These are phyloP conservation scores for Liolophura sinensis DNA, from an alignment of 1,140 invertebrate species.

Conservation along the genomic window DNA sequence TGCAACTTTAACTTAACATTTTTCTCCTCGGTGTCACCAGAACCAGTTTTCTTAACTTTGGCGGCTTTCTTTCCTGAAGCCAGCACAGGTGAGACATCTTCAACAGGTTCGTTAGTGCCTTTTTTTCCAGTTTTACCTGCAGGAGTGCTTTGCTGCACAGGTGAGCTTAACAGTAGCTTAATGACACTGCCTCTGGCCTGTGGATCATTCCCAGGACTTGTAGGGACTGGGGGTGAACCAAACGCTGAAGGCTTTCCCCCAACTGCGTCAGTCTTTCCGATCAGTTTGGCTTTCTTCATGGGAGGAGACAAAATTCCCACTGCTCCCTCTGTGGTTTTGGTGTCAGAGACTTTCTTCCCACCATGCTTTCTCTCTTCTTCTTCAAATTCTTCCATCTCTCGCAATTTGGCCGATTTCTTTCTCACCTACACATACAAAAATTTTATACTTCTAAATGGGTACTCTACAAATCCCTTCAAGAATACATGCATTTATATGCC, in stretches of 20 bases:
- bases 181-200: slow-evolving; percentile 33
- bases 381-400: slow-evolving; percentile 81
- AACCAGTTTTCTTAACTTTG: neutral
- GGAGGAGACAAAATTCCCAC: neutral
- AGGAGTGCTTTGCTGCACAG: slow-evolving; percentile 24
- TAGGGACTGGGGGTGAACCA: neutral
- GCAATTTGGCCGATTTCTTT: slow-evolving; percentile 90
- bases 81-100: neutral
- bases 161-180: slow-evolving; percentile 41
- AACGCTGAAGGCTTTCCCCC: neutral
- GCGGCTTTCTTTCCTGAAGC: neutral
- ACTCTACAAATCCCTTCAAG: neutral
- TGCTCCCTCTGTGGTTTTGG: slow-evolving; percentile 8
- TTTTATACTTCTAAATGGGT: neutral
- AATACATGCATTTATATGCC: neutral
- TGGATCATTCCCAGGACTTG: no score
- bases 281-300: slow-evolving; percentile 6
- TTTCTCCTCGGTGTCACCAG: neutral
- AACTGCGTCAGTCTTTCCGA: neutral
- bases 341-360: slow-evolving; percentile 21
- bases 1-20: slow-evolving; percentile 6
- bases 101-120: neutral
- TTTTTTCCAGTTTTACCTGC: slow-evolving; percentile 17
- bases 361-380: slow-evolving; percentile 69
- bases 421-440: slow-evolving; percentile 63